Conservation (phyloP, 2,797 vertebrate genomes). For the Agapornis canus region DNA sequence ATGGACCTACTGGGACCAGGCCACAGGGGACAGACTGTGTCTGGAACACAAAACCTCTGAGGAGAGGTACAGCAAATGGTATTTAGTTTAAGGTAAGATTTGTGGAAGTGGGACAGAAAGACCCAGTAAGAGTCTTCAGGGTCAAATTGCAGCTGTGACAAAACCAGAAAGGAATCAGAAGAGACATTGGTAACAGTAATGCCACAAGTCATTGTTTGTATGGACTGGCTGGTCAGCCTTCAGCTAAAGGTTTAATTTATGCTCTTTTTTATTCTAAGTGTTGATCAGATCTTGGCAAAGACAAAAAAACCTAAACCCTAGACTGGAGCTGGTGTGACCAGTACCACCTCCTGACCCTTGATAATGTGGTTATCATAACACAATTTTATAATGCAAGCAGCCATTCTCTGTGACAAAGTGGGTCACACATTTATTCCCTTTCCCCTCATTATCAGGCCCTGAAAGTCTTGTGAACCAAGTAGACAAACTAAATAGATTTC, state of each 20-base stretch:
- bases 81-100: background rate
- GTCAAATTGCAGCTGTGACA: background rate
- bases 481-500: background rate
- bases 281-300: background rate
- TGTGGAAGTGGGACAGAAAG: background rate
- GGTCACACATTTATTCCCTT: background rate
- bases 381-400: background rate
- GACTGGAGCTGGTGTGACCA: background rate
- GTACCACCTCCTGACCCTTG: background rate
- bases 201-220: background rate
- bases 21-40: background rate
- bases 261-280: background rate
- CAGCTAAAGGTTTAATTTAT: background rate
- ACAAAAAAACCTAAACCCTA: background rate
- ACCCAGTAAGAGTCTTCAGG: background rate
- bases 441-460: background rate
- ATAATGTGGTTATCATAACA: background rate
- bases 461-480: background rate
- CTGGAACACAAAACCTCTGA: background rate
- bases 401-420: background rate
- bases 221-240: background rate
- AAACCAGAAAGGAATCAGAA: background rate
- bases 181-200: background rate
- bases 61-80: background rate
- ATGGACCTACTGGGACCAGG: background rate